Conservation (phyloP, 2,797 vertebrate genomes). For the Odontamblyopus lacepedii region DNA sequence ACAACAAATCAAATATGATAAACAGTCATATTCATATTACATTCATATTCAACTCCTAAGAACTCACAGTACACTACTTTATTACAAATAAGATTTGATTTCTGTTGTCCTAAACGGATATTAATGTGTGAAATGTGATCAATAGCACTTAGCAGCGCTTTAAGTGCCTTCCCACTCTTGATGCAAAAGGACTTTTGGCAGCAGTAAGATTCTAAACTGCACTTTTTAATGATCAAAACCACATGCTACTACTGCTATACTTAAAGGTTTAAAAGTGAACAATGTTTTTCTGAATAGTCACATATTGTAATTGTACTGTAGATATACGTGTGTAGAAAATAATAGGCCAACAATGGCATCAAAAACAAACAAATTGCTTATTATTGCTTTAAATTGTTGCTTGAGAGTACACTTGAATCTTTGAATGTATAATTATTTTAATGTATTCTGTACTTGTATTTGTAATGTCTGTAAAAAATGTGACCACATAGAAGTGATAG, state of each 20-base stretch:
- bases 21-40: neutral
- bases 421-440: slow-evolving; percentile 47
- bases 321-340: neutral
- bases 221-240: slow-evolving; percentile 60
- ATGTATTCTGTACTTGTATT: slow-evolving; percentile 40
- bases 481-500: slow-evolving; percentile 17
- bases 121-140: slow-evolving; percentile 4
- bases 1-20: neutral
- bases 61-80: neutral
- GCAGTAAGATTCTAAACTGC: slow-evolving; percentile 47
- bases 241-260: slow-evolving; percentile 36
- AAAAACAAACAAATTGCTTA: neutral
- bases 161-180: slow-evolving; percentile 33
- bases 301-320: neutral
- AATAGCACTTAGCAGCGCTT: slow-evolving; percentile 37
- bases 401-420: slow-evolving; percentile 33
- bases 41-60: no score
- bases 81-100: neutral
- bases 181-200: slow-evolving; percentile 9
- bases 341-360: neutral
- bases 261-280: slow-evolving; percentile 10
- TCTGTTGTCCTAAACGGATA: neutral
- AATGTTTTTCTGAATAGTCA: slow-evolving; percentile 34
- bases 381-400: slow-evolving; percentile 18
- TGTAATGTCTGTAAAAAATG: slow-evolving; percentile 53